phyloP scores from a whole-genome alignment of 2,888 invertebrate species.

The Mactromeris polynyma region DNA sequence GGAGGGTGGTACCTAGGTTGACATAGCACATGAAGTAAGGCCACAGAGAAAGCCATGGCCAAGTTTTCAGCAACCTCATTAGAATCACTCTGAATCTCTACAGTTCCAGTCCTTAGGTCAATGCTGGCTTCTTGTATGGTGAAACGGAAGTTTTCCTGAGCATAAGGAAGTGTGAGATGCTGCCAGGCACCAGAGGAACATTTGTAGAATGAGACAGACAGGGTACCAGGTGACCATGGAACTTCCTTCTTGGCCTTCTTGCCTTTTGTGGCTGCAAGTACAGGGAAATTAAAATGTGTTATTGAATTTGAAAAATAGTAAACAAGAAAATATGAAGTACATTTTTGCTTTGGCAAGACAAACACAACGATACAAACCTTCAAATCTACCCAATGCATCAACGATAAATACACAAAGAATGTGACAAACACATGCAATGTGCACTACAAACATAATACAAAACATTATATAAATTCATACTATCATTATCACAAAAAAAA shows the following conservation, averaged over 20 bases:
- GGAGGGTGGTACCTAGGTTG: slow-evolving; percentile 86
- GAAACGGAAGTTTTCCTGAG: slow-evolving; percentile 74
- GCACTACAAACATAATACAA: not conserved
- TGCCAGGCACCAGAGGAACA: slow-evolving; percentile 74
- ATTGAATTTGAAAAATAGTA: not conserved
- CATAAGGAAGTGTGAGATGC: slow-evolving; percentile 76
- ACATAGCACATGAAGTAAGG: slow-evolving; percentile 88
- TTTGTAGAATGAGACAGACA: slow-evolving; percentile 81
- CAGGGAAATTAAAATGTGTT: not conserved
- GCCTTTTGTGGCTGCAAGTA: slow-evolving; percentile 70
- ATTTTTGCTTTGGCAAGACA: not conserved
- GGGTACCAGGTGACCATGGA: slow-evolving; percentile 84
- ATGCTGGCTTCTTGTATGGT: slow-evolving; percentile 76
- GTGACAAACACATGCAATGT: not conserved
- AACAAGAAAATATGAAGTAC: not conserved
- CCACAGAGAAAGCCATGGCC: slow-evolving; percentile 87
- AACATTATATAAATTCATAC: not conserved
- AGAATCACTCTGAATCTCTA: slow-evolving; percentile 75
- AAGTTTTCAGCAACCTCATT: slow-evolving; percentile 88
- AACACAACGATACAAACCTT: not conserved
- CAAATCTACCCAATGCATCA: too few relatives aligned
- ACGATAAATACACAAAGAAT: not conserved
- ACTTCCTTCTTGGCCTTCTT: slow-evolving; percentile 81
- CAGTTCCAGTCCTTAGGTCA: slow-evolving; percentile 81
- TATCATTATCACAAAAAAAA: not conserved